Base-by-base conservation (phyloP, 2,113 vertebrate species). In the Euleptes europaea region DNA sequence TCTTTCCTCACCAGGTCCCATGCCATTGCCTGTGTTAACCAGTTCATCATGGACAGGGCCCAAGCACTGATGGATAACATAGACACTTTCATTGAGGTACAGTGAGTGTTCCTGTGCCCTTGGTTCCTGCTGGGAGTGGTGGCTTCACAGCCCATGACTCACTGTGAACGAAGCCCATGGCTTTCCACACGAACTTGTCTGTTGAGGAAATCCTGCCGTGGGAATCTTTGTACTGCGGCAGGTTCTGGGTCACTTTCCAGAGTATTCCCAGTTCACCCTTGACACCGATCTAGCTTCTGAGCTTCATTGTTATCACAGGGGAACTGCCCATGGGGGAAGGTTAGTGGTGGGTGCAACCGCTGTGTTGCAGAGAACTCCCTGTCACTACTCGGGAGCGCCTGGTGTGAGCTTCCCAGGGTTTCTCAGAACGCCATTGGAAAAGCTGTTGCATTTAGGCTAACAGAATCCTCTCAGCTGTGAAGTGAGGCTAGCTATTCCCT, bases 21-120 rank as follows among this genome's bases (percentile, higher is more conserved):
- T 9, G 98, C 98, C 60, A 98, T 99, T 1, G 98, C 98, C 1
- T 99, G 98, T 12, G 98, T 98, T 72, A 99, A 99, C 94, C 98
- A 99, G 95, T 99, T 99, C 92, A 99, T 99, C 94, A 99, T 98
- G 90, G 96, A 98, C 87, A 96, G 98, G 78, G 98, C 98, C 73
- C 98, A 99, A 95, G 98, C 98, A 0, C 96, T 99, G 86, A 99
- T 99, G 98, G 98, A 99, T 86, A 99, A 98, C 92, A 98, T 99
- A 0, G 98, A 99, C 91, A 98, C 98, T 14, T 99, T 99, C 92
- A 99, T 99, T 0, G 98, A 99, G 97, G 98, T 98, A 85, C 88
- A 92, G 21, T 8, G n/a, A 60, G 60, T 60, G 57, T 79, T 19
- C 5, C 12, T 67, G n/a, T 47, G 44, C 21, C 60, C 31, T 9